Conservation (phyloP, 2,888 invertebrate species). For the Chaetogeoica ovagalla region DNA sequence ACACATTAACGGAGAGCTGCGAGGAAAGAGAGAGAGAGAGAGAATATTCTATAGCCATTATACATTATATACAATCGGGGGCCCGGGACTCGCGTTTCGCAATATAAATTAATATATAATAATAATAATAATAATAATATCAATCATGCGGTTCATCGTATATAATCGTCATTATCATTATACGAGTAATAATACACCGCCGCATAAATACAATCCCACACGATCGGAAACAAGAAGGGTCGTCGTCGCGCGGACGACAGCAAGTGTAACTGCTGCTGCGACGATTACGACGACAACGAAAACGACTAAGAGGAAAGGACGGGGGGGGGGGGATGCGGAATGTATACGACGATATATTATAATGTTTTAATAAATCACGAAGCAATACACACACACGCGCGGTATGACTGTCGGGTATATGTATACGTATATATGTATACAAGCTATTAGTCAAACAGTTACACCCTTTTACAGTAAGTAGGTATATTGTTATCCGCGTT, state of each 20-base stretch:
- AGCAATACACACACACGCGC: constrained; percentile 32
- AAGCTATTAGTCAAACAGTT: constrained; percentile 50
- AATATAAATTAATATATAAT: constrained; percentile 22
- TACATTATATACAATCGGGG: not conserved
- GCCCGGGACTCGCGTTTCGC: not conserved
- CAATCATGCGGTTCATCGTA: constrained; percentile 40
- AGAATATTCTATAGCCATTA: not conserved
- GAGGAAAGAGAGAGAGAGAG: not conserved
- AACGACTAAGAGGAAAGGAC: too few relatives aligned
- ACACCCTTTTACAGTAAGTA: constrained; percentile 52
- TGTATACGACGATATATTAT: not conserved
- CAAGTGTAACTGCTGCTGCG: not conserved
- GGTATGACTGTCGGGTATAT: constrained; percentile 47
- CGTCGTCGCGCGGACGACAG: not conserved
- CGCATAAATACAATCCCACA: constrained; percentile 10
- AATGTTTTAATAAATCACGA: constrained; percentile 44
- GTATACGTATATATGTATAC: too few relatives aligned
- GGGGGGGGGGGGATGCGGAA: not conserved
- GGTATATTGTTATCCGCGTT: constrained; percentile 35
- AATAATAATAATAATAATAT: constrained; percentile 7
- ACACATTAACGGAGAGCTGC: not conserved
- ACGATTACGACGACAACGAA: too few relatives aligned
- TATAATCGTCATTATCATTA: constrained; percentile 27
- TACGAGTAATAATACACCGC: constrained; percentile 20
- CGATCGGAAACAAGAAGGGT: constrained; percentile 37